Evolutionary conservation across 2,797 vertebrate species (phyloP).

Genomic region (Eulemur albifrons): DNA sequence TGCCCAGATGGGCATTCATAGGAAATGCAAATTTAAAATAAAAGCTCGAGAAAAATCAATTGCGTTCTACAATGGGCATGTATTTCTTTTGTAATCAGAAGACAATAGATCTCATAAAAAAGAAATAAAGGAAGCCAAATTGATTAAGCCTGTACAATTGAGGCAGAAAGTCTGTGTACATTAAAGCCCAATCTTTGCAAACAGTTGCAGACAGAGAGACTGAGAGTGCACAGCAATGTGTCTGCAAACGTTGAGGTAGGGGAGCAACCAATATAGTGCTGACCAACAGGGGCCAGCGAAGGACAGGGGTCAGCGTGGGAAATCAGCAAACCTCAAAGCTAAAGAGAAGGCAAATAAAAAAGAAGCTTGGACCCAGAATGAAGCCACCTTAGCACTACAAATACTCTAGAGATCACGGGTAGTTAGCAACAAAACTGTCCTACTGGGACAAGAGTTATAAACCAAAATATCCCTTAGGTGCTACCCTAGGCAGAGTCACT

Average conservation of each 20-base stretch:
- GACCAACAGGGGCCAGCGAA: neutral
- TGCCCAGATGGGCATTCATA: neutral
- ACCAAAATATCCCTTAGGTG: neutral
- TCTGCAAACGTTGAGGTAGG: neutral
- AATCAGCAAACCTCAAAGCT: neutral
- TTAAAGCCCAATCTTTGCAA: conserved; percentile 45
- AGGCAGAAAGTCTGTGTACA: conserved; percentile 34
- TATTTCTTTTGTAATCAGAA: conserved; percentile 70
- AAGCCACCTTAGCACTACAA: neutral
- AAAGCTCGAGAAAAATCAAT: conserved; percentile 64
- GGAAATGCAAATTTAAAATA: conserved; percentile 49
- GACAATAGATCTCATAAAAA: conserved; percentile 58
- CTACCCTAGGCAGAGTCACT: neutral
- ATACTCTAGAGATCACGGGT: neutral
- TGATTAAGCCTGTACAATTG: conserved; percentile 43
- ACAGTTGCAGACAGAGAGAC: neutral
- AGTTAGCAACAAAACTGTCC: neutral
- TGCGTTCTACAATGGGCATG: conserved; percentile 38
- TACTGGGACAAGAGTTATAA: neutral
- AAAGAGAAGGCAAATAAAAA: neutral
- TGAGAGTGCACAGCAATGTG: neutral
- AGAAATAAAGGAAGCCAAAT: conserved; percentile 46
- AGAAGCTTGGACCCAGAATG: neutral
- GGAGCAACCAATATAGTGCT: neutral
- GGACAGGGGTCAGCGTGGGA: neutral